Evolutionary conservation across 2,113 vertebrate genomes (phyloP).

Genomic region (Cephalopholis sonnerati): DNA sequence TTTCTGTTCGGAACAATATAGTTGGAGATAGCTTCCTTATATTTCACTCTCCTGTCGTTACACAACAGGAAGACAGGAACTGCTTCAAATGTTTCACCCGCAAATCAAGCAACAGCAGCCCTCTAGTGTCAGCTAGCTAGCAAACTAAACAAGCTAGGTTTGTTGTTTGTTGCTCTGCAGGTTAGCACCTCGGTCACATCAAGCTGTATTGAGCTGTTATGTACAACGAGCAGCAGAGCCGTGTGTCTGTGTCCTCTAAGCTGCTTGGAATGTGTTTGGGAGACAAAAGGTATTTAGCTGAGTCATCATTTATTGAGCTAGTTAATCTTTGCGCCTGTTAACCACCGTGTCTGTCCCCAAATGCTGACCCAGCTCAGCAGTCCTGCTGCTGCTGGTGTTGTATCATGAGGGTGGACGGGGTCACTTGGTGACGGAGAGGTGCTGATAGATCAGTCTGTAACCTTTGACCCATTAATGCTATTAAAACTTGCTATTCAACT

Average conservation of each 20-base stretch:
- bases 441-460: constrained; percentile 25
- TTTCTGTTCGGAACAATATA: neutral
- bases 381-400: neutral
- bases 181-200: neutral
- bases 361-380: constrained; percentile 39
- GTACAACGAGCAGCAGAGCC: neutral
- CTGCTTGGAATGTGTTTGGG: constrained; percentile 30
- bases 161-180: constrained; percentile 32
- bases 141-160: constrained; percentile 13
- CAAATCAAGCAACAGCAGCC: neutral
- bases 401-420: neutral
- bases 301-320: constrained; percentile 41
- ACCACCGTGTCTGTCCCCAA: constrained; percentile 13
- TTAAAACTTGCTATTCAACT: neutral
- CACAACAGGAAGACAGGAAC: constrained; percentile 3
- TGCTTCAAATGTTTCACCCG: neutral
- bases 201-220: neutral
- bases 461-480: constrained; percentile 31
- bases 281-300: constrained; percentile 37
- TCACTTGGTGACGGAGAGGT: constrained; percentile 19
- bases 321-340: constrained; percentile 38
- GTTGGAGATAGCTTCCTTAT: neutral
- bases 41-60: neutral
- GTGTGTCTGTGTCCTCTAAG: neutral
- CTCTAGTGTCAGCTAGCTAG: constrained; percentile 24